Base-by-base conservation (phyloP, 2,888 invertebrate genomes). In the Eucera pruinosa region DNA sequence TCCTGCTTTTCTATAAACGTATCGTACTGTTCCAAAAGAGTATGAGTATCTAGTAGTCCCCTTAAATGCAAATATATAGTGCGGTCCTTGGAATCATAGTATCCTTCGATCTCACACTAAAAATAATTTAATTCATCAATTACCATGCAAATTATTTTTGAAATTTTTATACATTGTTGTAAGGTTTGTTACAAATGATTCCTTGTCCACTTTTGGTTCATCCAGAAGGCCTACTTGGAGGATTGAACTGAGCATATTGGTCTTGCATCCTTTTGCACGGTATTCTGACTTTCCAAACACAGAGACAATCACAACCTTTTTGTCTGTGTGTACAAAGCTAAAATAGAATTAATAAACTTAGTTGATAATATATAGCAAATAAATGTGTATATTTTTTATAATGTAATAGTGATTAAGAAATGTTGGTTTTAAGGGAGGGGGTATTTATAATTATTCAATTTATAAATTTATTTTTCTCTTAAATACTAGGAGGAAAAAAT, bases 251-350 rank as follows among this genome's bases (percentile, higher is more conserved):
- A 92, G 81, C 89, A 92, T 91, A 82, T 94, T 94, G 55, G 95
- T 93, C 93, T 96, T 96, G 87, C 95, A 94, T 73, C 95, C 95
- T 84, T 90, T 91, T 47, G 95, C 93, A 86, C 94, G 93, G 88
- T 94, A 95, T 0, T 95, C 93, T 30, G 95, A 95, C 92, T 96
- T 96, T 11, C 96, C 96, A 85, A 96, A 94, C 25, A 96, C 93
- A 11, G 96, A 95, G 11, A 96, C 94, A 2, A 96, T 94, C 7
- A 96, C 94, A 41, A 96, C 94, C 86, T 95, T 95, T 64, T 89
- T 87, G 33, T 91, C 89, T 2, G 71, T 67, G 27, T 86, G 84
- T n/a, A 81, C n/a, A 57, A 90, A 84, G 52, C 91, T 91, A 66
- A 50, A 85, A 84, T 54, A 60, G 13, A 47, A 33, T 50, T n/a